phyloP scores from a whole-genome alignment of 2,888 invertebrate genomes.

The Catonia carolina region DNA sequence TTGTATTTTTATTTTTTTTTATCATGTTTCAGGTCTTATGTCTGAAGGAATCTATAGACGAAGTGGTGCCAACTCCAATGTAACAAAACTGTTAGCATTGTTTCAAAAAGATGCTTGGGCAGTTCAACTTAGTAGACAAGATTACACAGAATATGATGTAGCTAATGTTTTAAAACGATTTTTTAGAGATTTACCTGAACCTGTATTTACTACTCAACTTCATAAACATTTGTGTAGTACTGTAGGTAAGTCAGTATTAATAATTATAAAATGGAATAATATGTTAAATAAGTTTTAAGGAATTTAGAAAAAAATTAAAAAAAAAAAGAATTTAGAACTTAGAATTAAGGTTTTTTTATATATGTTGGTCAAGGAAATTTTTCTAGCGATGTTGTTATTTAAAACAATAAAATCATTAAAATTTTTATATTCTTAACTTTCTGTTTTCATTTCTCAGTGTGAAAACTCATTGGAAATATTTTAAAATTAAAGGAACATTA shows the following conservation, averaged over 20 bases:
- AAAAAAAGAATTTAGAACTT: not conserved
- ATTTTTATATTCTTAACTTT: no score
- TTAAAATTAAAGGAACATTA: no score
- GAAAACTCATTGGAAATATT: no score
- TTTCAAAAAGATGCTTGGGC: conserved; percentile 80
- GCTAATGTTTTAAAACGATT: conserved; percentile 82
- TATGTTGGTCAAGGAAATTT: no score
- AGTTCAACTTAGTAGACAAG: conserved; percentile 67
- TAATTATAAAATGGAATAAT: not conserved
- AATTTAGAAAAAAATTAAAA: not conserved
- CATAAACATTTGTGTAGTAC: conserved; percentile 62
- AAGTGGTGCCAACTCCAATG: conserved; percentile 68
- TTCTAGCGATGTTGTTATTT: no score
- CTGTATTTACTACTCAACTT: conserved; percentile 65
- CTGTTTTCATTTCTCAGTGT: no score
- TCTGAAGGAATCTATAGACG: conserved; percentile 84
- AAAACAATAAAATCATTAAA: no score
- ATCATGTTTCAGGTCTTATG: conserved; percentile 60
- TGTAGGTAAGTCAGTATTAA: conserved; percentile 48
- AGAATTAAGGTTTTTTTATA: conserved; percentile 1
- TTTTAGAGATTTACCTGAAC: conserved; percentile 80
- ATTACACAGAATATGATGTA: conserved; percentile 80
- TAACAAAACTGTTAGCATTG: conserved; percentile 62
- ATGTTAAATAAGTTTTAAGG: not conserved
- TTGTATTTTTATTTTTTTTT: no score